Percentiles rank a stretch among this genome's conserved stretches.
These are phyloP conservation scores for Saguinus imperator DNA, from an alignment of 2,113 vertebrate species.

Conservation along the genomic window DNA sequence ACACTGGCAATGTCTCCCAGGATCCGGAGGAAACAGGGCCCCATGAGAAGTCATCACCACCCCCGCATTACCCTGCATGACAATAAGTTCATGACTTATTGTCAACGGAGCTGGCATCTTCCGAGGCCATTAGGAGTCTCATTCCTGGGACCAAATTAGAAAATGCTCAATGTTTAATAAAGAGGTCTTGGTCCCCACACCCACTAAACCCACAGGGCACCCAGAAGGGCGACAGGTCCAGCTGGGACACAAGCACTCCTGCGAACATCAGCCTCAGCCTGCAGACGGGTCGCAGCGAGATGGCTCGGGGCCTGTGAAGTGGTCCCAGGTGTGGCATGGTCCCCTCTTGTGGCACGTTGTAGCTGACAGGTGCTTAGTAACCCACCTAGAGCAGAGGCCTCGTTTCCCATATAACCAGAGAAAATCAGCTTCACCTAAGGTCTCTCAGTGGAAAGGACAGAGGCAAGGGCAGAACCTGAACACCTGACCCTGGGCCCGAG, in stretches of 20 bases:
- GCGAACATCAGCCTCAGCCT: not conserved
- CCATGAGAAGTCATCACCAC: not conserved
- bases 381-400: not conserved
- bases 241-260: not conserved
- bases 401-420: not conserved
- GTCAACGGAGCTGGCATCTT: not conserved
- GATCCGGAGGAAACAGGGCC: no score
- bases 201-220: not conserved
- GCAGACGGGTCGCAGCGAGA: not conserved
- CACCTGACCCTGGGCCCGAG: rapidly evolving
- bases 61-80: not conserved
- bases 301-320: rapidly evolving
- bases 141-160: not conserved
- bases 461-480: rapidly evolving
- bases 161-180: not conserved
- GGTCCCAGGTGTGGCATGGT: not conserved
- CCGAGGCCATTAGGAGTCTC: not conserved
- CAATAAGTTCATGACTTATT: not conserved
- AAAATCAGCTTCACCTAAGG: not conserved
- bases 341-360: not conserved
- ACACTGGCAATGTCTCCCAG: not conserved
- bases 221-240: not conserved
- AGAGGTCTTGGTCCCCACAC: not conserved
- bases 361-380: not conserved
- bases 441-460: not conserved